Base-by-base conservation (phyloP, 92 coral and sea anemone genomes). In the Zoanthus sociatus region DNA sequence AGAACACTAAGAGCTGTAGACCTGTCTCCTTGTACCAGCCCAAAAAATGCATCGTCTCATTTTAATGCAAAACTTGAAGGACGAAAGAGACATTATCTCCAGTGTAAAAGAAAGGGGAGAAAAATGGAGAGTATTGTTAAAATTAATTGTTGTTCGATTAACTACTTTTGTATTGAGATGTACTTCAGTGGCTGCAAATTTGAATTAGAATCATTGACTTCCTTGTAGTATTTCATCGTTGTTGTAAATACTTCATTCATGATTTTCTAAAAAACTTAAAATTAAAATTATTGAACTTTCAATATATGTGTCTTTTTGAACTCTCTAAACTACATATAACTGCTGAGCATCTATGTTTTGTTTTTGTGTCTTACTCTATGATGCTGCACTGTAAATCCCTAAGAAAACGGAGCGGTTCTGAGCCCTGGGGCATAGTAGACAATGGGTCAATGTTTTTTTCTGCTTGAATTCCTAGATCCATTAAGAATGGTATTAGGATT, bases 81-180 rank as follows among this genome's bases (percentile, higher is more conserved):
- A 69, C 44, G 42, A 31, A 69, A 69, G 30, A 69, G 69, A 20
- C 31, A 63, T 20, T 63, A 3, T 63, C 5, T 63, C 4, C 69
- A 63, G 69, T 15, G 73, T 30, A 20, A 69, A 9, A 68, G 73
- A 68, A 68, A 69, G 73, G 73, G 73, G 73, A 69, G 73, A 30
- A 69, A 69, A 69, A 69, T 45, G 26, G 26, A 26, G 26, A 26
- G 26, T 26, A 26, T 26, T 26, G 26, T 26, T 26, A 26, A 26
- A 26, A 26, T 26, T 26, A 26, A 26, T 26, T 26, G 26, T 26
- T 26, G 26, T 26, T 26, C 0, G 0, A 26, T 26, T 26, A 26
- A 26, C n/a, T 63, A 63, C 69, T 16, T 63, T 63, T 63, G 16
- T 63, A 63, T 63, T 63, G 69, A 63, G 69, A 8, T 17, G 26